Base-by-base conservation (phyloP, 2,888 invertebrate genomes). In the Ectropis crepuscularia region DNA sequence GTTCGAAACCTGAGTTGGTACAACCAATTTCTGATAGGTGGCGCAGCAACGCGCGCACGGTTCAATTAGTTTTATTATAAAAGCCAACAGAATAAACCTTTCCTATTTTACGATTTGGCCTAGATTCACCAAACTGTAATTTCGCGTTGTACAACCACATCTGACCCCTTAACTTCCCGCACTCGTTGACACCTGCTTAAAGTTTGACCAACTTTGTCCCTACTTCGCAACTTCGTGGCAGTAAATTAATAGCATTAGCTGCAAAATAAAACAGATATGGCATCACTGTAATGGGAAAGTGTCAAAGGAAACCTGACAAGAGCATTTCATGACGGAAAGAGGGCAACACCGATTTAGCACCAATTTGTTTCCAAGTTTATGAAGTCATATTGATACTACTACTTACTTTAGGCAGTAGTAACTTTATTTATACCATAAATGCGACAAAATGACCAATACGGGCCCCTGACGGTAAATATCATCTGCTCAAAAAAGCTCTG, bases 281-380 rank as follows among this genome's bases (percentile, higher is more conserved):
- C 74, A 69, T 64, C 53, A 49, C 65, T 53, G 61, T 65, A 68
- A 66, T 65, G 59, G 59, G 68, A 58, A 63, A 49, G 62, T 54
- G 57, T 50, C 62, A 54, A 66, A 62, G 50, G 82, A 82, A 83
- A 72, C 81, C 83, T 54, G 11, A 60, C 57, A 74, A 76, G 64
- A 67, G 57, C 53, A 36, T 46, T 68, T 70, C 72, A 71, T 71
- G 68, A 60, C 73, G 72, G 73, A 82, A 81, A 63, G 75, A 75
- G 83, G 78, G 71, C 67, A 81, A 79, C 69, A 72, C 76, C 72
- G 72, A 75, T 80, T 83, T 81, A 80, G 71, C 77, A 78, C 71
- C 67, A 73, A 77, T 79, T 71, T 58, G 70, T 63, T 74, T 72
- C 71, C 73, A 74, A 76, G 66, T 74, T 51, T 65, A 48, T 66